Percentiles rank a stretch among this genome's conserved stretches.
These are phyloP conservation scores for Ceuthmochares aereus DNA, from an alignment of 2,113 vertebrate genomes.

Conservation along the genomic window DNA sequence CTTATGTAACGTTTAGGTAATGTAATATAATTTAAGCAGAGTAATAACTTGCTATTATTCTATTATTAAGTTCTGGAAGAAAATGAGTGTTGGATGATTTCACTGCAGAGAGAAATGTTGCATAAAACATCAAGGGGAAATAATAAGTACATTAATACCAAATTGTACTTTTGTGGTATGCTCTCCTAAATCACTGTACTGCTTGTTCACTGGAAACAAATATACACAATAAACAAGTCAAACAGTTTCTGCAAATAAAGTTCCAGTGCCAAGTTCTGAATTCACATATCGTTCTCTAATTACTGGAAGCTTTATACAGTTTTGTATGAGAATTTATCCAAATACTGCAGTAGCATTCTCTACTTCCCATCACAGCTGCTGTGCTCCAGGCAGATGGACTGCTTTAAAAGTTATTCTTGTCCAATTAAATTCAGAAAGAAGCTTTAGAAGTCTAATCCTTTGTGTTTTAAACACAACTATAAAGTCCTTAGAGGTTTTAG, in stretches of 20 bases:
- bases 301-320: conserved; percentile 2
- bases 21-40: neutral
- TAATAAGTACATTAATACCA: neutral
- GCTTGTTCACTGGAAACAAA: neutral
- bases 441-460: conserved; percentile 38
- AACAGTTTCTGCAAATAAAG: neutral
- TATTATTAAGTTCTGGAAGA: neutral
- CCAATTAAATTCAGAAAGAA: conserved; percentile 28
- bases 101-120: neutral
- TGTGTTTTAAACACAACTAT: conserved; percentile 16
- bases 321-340: conserved; percentile 33
- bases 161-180: neutral
- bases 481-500: conserved; percentile 5
- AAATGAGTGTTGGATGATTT: neutral
- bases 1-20: neutral
- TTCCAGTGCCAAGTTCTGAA: conserved; percentile 17
- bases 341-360: conserved; percentile 15
- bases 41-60: neutral
- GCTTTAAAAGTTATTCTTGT: conserved; percentile 32
- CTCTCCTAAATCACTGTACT: neutral
- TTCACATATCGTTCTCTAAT: neutral
- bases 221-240: neutral
- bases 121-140: neutral
- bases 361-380: conserved; percentile 26
- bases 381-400: conserved; percentile 44